phyloP scores from a whole-genome alignment of 2,888 invertebrate genomes.

The Ligdia adustata region DNA sequence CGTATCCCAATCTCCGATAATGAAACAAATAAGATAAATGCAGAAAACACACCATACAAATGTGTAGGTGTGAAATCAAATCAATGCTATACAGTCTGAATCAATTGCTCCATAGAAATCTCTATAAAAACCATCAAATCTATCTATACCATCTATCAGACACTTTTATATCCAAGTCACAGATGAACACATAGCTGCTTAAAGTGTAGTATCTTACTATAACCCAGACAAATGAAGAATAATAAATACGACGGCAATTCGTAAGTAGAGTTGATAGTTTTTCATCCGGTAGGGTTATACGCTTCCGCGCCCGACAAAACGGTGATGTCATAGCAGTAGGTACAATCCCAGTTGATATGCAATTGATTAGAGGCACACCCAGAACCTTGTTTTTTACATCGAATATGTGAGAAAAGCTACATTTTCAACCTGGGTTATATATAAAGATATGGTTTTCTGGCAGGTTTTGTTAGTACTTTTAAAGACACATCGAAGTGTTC shows the following conservation, averaged over 20 bases:
- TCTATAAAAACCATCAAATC: slow-evolving; percentile 24
- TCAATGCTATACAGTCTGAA: slow-evolving; percentile 9
- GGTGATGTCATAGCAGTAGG: slow-evolving; percentile 69
- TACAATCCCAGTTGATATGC: slow-evolving; percentile 61
- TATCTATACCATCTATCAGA: slow-evolving; percentile 15
- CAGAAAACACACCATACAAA: neutral
- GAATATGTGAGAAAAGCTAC: slow-evolving; percentile 1
- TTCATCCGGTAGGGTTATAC: slow-evolving; percentile 56
- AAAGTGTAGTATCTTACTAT: slow-evolving; percentile 6
- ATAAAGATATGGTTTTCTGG: neutral
- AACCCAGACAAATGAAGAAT: slow-evolving; percentile 22
- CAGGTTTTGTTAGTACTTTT: neutral
- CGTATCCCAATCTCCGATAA: neutral
- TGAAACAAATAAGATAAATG: neutral
- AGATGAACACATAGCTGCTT: neutral
- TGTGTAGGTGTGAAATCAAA: slow-evolving; percentile 12
- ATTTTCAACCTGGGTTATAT: no score
- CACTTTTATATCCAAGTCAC: neutral
- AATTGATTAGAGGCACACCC: slow-evolving; percentile 73
- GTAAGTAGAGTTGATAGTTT: slow-evolving; percentile 19
- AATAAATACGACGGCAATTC: neutral
- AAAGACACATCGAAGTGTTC: neutral
- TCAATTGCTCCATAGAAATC: slow-evolving; percentile 21
- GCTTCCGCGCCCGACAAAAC: slow-evolving; percentile 57
- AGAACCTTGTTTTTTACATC: slow-evolving; percentile 22